phyloP scores from a whole-genome alignment of 1,140 invertebrate species.

The Drosophila ambigua region DNA sequence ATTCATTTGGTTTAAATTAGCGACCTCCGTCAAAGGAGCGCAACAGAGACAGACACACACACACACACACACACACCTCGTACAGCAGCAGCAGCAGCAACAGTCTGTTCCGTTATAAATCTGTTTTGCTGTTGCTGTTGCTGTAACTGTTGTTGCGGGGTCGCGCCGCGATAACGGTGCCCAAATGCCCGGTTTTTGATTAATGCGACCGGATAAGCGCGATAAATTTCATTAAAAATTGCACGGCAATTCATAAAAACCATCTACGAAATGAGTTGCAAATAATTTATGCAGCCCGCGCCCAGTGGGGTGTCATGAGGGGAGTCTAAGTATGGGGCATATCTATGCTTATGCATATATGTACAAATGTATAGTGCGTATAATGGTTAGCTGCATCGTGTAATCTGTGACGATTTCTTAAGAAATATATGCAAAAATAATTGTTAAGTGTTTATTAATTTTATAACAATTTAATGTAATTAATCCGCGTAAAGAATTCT shows the following conservation, averaged over 20 bases:
- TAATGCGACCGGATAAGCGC: slow-evolving; percentile 78
- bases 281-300: slow-evolving; percentile 70
- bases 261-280: slow-evolving; percentile 81
- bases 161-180: slow-evolving; percentile 34
- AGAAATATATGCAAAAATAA: neutral
- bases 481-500: no score
- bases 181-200: slow-evolving; percentile 64
- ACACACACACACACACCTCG: neutral
- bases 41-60: slow-evolving; percentile 48
- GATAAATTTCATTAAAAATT: slow-evolving; percentile 83
- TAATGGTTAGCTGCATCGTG: no score
- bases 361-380: no score
- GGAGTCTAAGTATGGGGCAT: slow-evolving; percentile 32
- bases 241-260: slow-evolving; percentile 81
- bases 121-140: slow-evolving; percentile 29
- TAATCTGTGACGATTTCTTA: no score
- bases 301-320: slow-evolving; percentile 9
- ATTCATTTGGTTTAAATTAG: slow-evolving; percentile 84
- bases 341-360: neutral
- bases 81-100: slow-evolving; percentile 54
- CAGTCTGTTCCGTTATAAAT: slow-evolving; percentile 58
- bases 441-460: neutral
- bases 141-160: slow-evolving; percentile 15
- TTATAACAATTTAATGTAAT: no score
- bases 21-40: slow-evolving; percentile 66